These are phyloP conservation scores for Anhinga rufa DNA, from an alignment of 2,113 vertebrate species.

Conservation along the genomic window DNA sequence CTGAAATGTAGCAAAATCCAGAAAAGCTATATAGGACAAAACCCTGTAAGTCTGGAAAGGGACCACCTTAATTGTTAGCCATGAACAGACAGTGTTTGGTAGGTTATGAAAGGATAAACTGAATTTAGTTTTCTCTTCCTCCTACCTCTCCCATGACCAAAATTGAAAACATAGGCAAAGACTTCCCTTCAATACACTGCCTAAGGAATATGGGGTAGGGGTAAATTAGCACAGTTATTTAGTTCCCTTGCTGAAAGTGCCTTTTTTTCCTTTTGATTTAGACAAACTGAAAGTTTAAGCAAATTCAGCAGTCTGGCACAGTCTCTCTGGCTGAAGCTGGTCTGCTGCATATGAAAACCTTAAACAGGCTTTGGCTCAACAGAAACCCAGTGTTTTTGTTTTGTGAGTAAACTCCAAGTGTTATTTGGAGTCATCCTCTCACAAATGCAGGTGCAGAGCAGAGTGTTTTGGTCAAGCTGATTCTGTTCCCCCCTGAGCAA, in stretches of 20 bases:
- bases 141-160: neutral
- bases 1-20: neutral
- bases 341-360: neutral
- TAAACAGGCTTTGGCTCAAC: slow-evolving; percentile 6
- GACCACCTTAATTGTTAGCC: neutral
- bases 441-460: neutral
- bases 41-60: neutral
- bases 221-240: neutral
- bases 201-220: neutral
- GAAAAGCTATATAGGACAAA: neutral
- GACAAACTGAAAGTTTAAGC: neutral
- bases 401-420: slow-evolving; percentile 41
- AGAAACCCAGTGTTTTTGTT: slow-evolving; percentile 39
- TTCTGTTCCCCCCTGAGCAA: neutral
- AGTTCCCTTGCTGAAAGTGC: neutral
- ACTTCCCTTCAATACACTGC: neutral
- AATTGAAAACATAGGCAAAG: neutral
- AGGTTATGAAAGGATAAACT: neutral
- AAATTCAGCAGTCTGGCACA: slow-evolving; percentile 10
- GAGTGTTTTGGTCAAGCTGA: neutral
- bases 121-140: neutral
- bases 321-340: neutral
- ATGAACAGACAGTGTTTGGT: neutral
- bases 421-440: slow-evolving; percentile 20
- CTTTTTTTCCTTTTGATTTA: neutral